phyloP scores from a whole-genome alignment of 1,140 invertebrate genomes.

The Cecropterus lyciades region DNA sequence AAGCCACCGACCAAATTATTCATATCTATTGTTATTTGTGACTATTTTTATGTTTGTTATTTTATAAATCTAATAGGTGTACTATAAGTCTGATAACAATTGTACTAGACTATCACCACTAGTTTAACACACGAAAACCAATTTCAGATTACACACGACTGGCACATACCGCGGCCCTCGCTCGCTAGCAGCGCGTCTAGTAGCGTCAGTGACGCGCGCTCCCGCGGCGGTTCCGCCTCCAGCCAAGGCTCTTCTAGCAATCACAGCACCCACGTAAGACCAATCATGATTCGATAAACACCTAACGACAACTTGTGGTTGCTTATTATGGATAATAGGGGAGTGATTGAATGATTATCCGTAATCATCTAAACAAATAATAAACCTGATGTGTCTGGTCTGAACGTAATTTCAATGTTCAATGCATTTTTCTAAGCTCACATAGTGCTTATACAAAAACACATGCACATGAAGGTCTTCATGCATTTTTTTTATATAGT shows the following conservation, averaged over 20 bases:
- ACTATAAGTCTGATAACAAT: no score
- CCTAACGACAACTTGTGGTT: constrained; percentile 5
- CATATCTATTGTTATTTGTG: no score
- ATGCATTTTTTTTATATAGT: no score
- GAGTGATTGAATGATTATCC: background rate
- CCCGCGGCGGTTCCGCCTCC: constrained; percentile 86
- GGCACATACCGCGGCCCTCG: constrained; percentile 92
- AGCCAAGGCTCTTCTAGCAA: constrained; percentile 91
- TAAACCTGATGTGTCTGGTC: background rate
- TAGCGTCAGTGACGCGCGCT: constrained; percentile 70
- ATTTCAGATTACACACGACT: constrained; percentile 86
- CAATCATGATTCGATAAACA: constrained; percentile 3
- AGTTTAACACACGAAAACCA: background rate
- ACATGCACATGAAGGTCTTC: no score
- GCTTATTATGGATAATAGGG: background rate
- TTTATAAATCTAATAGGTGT: no score
- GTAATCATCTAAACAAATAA: background rate
- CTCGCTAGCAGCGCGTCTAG: constrained; percentile 85
- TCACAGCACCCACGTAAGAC: constrained; percentile 90
- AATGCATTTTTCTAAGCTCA: no score
- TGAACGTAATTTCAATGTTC: background rate
- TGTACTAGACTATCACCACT: background rate
- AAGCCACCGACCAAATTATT: no score
- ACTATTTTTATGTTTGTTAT: no score
- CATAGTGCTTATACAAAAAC: no score